Evolutionary conservation across 2,888 invertebrate genomes (phyloP).

Genomic region (Hanleya hanleyi): DNA sequence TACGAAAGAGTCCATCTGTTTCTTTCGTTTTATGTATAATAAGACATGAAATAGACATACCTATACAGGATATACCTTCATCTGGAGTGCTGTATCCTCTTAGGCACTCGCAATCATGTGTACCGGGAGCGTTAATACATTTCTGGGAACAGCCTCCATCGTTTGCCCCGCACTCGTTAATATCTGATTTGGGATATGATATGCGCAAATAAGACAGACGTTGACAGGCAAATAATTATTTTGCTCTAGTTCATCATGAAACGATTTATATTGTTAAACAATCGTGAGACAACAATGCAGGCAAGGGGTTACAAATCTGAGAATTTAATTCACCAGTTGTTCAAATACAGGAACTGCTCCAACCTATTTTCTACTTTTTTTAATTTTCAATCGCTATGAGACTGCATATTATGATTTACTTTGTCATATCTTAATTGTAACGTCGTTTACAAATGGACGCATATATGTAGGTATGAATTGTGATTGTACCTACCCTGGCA

Average conservation of each 20-base stretch:
- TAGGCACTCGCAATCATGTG: conserved; percentile 15
- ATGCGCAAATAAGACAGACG: background rate
- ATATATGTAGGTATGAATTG: no score
- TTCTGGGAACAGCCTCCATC: conserved; percentile 15
- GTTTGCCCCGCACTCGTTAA: background rate
- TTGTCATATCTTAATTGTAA: no score
- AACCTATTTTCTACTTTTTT: no score
- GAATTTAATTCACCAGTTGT: background rate
- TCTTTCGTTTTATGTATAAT: no score
- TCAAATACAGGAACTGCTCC: background rate
- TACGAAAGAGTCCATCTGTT: no score
- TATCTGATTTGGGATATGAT: background rate
- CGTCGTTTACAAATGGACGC: no score
- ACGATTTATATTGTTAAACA: background rate
- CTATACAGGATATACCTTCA: background rate
- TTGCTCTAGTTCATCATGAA: background rate
- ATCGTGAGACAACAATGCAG: background rate
- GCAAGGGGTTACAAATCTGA: background rate
- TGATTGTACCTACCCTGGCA: no score
- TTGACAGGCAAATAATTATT: background rate
- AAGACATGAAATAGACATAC: background rate
- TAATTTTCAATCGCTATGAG: no score
- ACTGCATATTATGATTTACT: no score
- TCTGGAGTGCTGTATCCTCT: conserved; percentile 5
- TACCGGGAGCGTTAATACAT: conserved; percentile 11